These are phyloP conservation scores for Phenacoccus solenopsis DNA, from an alignment of 1,140 invertebrate genomes.

Conservation along the genomic window DNA sequence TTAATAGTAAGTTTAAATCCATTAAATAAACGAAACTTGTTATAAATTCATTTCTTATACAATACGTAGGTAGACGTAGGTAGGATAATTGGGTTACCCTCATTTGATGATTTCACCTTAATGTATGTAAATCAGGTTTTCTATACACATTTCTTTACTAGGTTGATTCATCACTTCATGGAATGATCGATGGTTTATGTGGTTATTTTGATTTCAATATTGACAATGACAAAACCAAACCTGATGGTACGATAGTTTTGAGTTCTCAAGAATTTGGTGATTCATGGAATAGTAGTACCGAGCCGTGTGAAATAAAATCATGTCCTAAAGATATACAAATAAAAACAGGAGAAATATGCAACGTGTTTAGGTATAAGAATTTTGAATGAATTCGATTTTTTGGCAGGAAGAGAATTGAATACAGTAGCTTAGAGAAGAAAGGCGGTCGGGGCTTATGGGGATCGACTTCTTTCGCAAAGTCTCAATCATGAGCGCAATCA, in stretches of 20 bases:
- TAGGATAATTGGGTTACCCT: too few relatives aligned
- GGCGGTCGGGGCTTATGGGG: too few relatives aligned
- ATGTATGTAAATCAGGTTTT: too few relatives aligned
- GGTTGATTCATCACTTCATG: constrained; percentile 17
- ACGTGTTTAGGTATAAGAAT: constrained; percentile 28
- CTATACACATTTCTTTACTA: background rate
- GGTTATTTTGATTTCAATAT: constrained; percentile 54
- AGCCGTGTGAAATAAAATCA: constrained; percentile 40
- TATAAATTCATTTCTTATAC: too few relatives aligned
- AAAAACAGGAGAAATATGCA: constrained; percentile 47
- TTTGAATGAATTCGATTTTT: too few relatives aligned
- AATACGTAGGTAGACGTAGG: too few relatives aligned
- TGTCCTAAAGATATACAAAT: constrained; percentile 45
- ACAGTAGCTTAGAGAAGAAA: too few relatives aligned
- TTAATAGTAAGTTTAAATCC: constrained; percentile 49
- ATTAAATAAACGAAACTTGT: too few relatives aligned
- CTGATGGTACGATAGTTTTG: constrained; percentile 46
- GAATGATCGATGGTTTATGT: constrained; percentile 57
- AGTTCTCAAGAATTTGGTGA: constrained; percentile 57
- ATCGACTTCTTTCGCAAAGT: too few relatives aligned
- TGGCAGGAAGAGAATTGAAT: too few relatives aligned
- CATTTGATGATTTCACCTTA: too few relatives aligned
- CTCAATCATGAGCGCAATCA: too few relatives aligned
- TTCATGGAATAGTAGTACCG: constrained; percentile 47
- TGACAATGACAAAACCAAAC: constrained; percentile 53